Conservation (phyloP, 2,113 vertebrate species). For the Apistogramma diplotaenia region DNA sequence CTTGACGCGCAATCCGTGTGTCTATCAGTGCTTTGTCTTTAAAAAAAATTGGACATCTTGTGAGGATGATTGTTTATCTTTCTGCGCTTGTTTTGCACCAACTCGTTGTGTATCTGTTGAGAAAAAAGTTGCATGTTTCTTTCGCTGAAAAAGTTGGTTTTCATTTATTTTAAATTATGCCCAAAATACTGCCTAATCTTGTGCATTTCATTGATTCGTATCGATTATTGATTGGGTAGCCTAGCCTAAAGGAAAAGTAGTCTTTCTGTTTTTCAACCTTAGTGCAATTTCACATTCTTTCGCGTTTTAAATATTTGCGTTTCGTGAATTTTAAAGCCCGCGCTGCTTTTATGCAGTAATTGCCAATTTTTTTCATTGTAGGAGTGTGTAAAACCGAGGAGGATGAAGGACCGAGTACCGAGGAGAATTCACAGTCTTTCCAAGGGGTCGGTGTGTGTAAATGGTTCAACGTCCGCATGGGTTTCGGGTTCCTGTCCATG, state of each 20-base stretch:
- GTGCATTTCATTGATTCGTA: conserved; percentile 11
- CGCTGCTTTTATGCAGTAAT: neutral
- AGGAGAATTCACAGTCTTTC: conserved; percentile 81
- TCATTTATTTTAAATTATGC: neutral
- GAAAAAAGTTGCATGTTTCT: neutral
- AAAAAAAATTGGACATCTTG: neutral
- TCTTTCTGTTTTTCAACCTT: neutral
- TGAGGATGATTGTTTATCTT: neutral
- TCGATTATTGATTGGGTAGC: conserved; percentile 5
- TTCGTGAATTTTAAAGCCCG: neutral
- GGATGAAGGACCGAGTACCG: conserved; percentile 83
- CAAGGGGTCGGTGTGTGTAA: conserved; percentile 91
- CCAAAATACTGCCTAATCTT: neutral
- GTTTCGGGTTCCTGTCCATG: conserved; percentile 98
- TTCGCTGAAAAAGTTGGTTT: neutral
- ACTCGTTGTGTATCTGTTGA: neutral
- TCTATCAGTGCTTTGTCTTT: neutral
- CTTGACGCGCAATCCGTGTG: neutral
- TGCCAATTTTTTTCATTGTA: conserved; percentile 48
- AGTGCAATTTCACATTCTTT: neutral
- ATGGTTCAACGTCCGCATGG: conserved; percentile 99
- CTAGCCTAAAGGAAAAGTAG: neutral
- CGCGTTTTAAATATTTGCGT: neutral
- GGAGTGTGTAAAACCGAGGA: conserved; percentile 85
- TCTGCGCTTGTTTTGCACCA: neutral